Conservation (phyloP, 2,888 invertebrate genomes). For the Lomographa bimaculata region DNA sequence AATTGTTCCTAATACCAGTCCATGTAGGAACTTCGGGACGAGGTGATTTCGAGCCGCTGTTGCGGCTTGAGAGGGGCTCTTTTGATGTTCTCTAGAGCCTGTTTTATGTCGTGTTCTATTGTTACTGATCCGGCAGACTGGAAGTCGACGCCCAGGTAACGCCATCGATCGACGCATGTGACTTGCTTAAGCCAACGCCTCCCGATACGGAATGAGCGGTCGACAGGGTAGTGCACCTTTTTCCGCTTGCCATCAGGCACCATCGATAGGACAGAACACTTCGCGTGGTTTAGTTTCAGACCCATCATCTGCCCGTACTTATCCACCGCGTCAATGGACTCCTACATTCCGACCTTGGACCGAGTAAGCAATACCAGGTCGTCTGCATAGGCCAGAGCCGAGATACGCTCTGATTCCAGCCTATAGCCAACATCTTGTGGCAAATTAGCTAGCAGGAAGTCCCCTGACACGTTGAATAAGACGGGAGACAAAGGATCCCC, state of each 20-base stretch:
- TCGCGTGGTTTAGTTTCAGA: constrained; percentile 30
- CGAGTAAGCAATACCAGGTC: constrained; percentile 44
- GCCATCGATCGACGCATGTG: constrained; percentile 33
- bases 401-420: no score
- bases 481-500: constrained; percentile 53
- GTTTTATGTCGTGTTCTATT: constrained; percentile 38
- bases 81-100: no score
- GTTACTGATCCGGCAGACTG: constrained; percentile 42
- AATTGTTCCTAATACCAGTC: constrained; percentile 43
- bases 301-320: no score
- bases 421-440: constrained; percentile 27
- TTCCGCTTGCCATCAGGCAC: no score
- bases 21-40: no score
- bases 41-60: no score
- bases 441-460: constrained; percentile 30
- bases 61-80: no score
- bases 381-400: no score
- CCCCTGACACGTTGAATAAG: constrained; percentile 49
- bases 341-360: constrained; percentile 43
- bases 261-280: constrained; percentile 41
- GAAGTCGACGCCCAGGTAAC: constrained; percentile 47
- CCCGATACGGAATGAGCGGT: no score
- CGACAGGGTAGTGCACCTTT: no score
- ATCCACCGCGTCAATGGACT: no score
- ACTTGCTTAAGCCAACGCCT: constrained; percentile 33